Evolutionary conservation across 2,113 vertebrate genomes (phyloP).

Genomic region (Gymnobelideus leadbeateri): DNA sequence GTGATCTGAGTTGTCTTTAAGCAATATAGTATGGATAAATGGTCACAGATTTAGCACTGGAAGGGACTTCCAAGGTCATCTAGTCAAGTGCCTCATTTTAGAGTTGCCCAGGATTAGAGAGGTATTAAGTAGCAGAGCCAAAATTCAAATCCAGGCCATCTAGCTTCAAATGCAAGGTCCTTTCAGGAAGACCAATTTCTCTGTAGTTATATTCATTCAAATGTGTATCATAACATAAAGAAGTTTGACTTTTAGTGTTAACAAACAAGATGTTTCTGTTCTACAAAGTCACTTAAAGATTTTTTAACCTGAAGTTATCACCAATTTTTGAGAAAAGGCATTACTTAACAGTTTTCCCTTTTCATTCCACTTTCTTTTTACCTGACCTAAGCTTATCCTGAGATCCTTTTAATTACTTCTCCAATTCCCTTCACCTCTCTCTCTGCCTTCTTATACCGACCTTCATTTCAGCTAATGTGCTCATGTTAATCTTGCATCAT

Average conservation of each 20-base stretch:
- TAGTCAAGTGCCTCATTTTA: not conserved
- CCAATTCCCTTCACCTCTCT: not conserved
- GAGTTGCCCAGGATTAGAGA: not conserved
- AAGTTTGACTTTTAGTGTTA: not conserved
- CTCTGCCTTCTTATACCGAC: not conserved
- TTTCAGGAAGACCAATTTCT: not conserved
- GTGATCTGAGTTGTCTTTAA: not conserved
- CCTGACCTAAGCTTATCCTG: not conserved
- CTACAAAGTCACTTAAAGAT: not conserved
- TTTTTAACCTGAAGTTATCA: not conserved
- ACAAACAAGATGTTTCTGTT: not conserved
- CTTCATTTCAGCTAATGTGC: not conserved
- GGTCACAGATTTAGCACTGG: not conserved
- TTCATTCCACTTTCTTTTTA: not conserved
- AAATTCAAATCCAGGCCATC: not conserved
- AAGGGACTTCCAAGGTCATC: not conserved
- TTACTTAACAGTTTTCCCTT: not conserved
- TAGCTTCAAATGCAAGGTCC: not conserved
- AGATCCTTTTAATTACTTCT: not conserved
- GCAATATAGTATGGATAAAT: not conserved
- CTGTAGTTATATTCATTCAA: not conserved
- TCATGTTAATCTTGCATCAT: not conserved
- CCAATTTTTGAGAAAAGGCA: not conserved
- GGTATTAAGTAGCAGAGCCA: not conserved
- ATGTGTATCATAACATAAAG: not conserved